Evolutionary conservation across 2,113 vertebrate species (phyloP), one percentile per base, ranked within the genome.

Genomic region (Otocyon megalotis): DNA sequence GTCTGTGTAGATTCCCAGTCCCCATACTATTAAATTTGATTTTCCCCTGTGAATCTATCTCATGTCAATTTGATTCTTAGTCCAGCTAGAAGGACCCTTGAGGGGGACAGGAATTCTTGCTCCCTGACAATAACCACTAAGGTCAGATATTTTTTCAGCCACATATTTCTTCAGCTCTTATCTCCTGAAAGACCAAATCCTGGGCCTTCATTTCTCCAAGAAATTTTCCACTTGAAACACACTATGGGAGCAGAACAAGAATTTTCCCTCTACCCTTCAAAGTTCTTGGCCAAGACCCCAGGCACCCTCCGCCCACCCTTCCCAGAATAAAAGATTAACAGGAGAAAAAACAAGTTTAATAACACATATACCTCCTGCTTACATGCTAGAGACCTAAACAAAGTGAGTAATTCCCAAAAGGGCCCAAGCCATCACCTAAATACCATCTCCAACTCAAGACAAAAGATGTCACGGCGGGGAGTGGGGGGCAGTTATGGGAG

Each of bases 331-430:
- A 93, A 69, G 50, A 79, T 43, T 77, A 93, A 65, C 15, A 77
- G 43, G 56, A 93, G 69, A 76, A 89, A 77, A 90, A 85, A 69
- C 30, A 93, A 58, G 63, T 88, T 69, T 80, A 67, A 69, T n/a
- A 69, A 69, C 50, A 79, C 28, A 53, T n/a, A 30, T 88, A 81
- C 30, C 53, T 81, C 63, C 37, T 50, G 2, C 58, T 22, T 30
- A 24, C 30, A 81, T 71, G 37, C 37, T 3, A 81, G 30, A 81
- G 17, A 62, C 32, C 37, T 54, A 35, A 62, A 19, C 20, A 81
- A 60, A 71, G 9, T 35, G 30, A 62, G 7, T 79, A 79, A 32
- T 32, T 81, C 62, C 37, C 13, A 9, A 60, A 80, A 71, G 20
- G 62, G 63, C 30, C 30, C 15, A n/a, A 58, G 53, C 35, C 74